phyloP scores from a whole-genome alignment of 1,140 invertebrate genomes.

The Eupristina koningsbergeri region DNA sequence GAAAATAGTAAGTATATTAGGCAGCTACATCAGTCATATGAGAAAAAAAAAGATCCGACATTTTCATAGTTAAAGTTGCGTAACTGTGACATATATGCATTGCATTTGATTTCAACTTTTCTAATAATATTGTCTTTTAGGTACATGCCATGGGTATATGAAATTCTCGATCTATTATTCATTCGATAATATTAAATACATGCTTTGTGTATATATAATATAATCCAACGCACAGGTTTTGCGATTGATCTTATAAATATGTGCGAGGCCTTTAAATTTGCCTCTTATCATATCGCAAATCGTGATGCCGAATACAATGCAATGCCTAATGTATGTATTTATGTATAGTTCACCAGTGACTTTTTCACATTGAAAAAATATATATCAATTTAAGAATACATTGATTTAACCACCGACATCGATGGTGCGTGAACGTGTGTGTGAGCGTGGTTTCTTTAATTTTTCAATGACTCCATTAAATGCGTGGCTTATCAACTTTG shows the following conservation, averaged over 20 bases:
- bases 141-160: conserved; percentile 54
- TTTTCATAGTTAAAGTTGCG: not conserved
- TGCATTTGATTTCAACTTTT: conserved; percentile 24
- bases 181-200: conserved; percentile 25
- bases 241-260: conserved; percentile 1
- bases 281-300: conserved; percentile 17
- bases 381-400: conserved; percentile 64
- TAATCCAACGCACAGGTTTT: not conserved
- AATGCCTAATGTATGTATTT: conserved; percentile 46
- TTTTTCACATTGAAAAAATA: conserved; percentile 69
- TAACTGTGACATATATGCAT: no score
- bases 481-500: no score
- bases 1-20: not conserved
- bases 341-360: conserved; percentile 47
- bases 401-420: conserved; percentile 56
- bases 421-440: conserved; percentile 60
- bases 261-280: conserved; percentile 38
- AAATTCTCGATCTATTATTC: conserved; percentile 2
- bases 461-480: not conserved
- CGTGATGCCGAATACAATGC: no score
- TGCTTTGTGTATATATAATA: not conserved
- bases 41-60: not conserved
- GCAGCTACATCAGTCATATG: conserved; percentile 24
- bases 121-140: conserved; percentile 68
- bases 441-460: conserved; percentile 14